These are phyloP conservation scores for Chaetogeoica ovagalla DNA, from an alignment of 2,888 invertebrate species.

Conservation along the genomic window DNA sequence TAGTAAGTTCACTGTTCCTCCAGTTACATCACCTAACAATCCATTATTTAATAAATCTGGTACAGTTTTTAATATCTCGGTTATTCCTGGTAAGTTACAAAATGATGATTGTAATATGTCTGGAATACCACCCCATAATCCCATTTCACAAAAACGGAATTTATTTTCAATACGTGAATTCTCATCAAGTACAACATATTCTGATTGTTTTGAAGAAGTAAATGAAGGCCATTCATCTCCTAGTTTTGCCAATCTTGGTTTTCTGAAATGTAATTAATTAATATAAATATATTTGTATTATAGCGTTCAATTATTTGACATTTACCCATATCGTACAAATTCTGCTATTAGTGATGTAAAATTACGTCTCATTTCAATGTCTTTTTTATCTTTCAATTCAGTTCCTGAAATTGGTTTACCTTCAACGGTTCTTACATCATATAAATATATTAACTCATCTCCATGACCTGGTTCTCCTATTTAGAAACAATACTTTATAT, in stretches of 20 bases:
- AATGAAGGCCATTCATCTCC: slow-evolving; percentile 56
- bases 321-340: slow-evolving; percentile 66
- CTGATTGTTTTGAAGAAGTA: slow-evolving; percentile 55
- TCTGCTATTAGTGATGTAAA: slow-evolving; percentile 70
- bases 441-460: slow-evolving; percentile 73
- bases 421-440: slow-evolving; percentile 65
- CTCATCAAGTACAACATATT: slow-evolving; percentile 64
- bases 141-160: slow-evolving; percentile 67
- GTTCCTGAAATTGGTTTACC: slow-evolving; percentile 56
- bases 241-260: slow-evolving; percentile 54
- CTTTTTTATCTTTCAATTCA: slow-evolving; percentile 62
- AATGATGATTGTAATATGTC: slow-evolving; percentile 65
- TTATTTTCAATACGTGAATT: slow-evolving; percentile 61
- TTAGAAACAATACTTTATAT: background rate
- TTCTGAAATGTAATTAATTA: slow-evolving; percentile 50
- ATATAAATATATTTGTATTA: background rate
- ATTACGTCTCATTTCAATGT: slow-evolving; percentile 68
- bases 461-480: slow-evolving; percentile 63
- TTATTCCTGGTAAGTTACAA: slow-evolving; percentile 60
- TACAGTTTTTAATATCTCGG: slow-evolving; percentile 51
- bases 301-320: background rate
- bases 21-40: slow-evolving; percentile 37
- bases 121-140: slow-evolving; percentile 68
- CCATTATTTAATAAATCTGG: slow-evolving; percentile 51
- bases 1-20: slow-evolving; percentile 26